Conservation (phyloP, 2,888 invertebrate species). For the Theristus sp. region DNA sequence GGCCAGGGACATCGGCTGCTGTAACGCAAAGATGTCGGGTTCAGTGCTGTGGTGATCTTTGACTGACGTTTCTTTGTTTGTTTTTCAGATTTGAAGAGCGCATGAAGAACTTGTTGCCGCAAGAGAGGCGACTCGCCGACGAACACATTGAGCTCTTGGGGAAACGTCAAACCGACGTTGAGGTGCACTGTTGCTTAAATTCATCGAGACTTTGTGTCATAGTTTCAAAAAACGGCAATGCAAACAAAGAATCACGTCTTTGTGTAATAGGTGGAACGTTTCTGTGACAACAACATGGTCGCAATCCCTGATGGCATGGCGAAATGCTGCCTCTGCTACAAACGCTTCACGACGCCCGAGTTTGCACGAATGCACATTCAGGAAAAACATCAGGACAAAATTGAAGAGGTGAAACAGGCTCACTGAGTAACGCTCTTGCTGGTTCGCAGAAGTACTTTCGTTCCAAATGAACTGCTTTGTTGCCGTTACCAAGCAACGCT, state of each 20-base stretch:
- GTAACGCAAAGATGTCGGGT: too few species aligned
- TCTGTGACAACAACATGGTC: conserved; percentile 3
- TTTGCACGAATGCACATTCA: conserved; percentile 7
- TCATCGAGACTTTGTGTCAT: too few species aligned
- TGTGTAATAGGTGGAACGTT: conserved; percentile 1
- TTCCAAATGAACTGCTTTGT: too few species aligned
- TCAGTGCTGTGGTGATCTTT: too few species aligned
- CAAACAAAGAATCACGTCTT: too few species aligned
- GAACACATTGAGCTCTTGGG: conserved; percentile 9
- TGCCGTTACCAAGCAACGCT: too few species aligned
- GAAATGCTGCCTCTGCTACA: conserved; percentile 9
- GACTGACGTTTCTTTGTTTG: too few species aligned
- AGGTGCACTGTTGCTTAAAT: too few species aligned
- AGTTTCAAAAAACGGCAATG: too few species aligned
- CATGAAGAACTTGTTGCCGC: conserved; percentile 6
- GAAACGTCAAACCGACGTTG: conserved; percentile 2
- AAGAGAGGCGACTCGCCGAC: conserved; percentile 6
- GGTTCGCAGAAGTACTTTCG: too few species aligned
- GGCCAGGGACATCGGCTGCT: too few species aligned
- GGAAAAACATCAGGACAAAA: conserved; percentile 8
- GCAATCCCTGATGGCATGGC: conserved; percentile 5
- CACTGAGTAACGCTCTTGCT: background rate
- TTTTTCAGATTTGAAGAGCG: conserved; percentile 7
- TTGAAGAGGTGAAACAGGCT: conserved; percentile 1
- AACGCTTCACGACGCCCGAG: conserved; percentile 8